phyloP scores from a whole-genome alignment of 92 coral and sea anemone species.

The Bergia sp. region DNA sequence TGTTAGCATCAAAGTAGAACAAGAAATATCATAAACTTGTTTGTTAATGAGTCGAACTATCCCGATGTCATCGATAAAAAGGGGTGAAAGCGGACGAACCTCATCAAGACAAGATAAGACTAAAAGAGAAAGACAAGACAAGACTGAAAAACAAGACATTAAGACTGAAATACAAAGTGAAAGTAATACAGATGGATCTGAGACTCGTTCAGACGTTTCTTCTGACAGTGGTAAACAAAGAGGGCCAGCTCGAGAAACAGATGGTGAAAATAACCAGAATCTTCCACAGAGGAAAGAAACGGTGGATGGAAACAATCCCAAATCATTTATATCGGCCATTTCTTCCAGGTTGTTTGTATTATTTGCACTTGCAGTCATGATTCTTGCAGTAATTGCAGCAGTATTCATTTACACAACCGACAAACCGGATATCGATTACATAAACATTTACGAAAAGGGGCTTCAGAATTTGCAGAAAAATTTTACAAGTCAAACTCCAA shows the following conservation, averaged over 20 bases:
- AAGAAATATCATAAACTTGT: neutral
- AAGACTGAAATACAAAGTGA: neutral
- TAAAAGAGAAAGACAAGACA: neutral
- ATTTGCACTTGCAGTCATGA: neutral
- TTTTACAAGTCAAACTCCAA: constrained; percentile 74
- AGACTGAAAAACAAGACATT: too few relatives aligned
- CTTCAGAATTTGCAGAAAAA: constrained; percentile 48
- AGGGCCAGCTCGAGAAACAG: too few relatives aligned
- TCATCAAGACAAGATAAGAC: too few relatives aligned
- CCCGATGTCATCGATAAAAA: neutral
- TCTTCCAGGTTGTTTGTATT: neutral
- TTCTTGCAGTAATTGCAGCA: neutral
- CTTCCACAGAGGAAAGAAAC: neutral
- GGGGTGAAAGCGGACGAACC: neutral
- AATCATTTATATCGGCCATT: neutral
- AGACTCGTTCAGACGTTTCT: neutral
- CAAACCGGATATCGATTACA: constrained; percentile 38
- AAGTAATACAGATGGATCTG: too few relatives aligned
- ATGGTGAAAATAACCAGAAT: neutral
- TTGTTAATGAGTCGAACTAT: neutral
- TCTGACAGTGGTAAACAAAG: too few relatives aligned
- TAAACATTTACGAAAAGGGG: constrained; percentile 55
- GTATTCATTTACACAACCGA: neutral
- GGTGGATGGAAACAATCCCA: constrained; percentile 9
- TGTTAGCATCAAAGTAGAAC: neutral